Conservation (phyloP, 2,113 vertebrate genomes). For the Pelodiscus sinensis region DNA sequence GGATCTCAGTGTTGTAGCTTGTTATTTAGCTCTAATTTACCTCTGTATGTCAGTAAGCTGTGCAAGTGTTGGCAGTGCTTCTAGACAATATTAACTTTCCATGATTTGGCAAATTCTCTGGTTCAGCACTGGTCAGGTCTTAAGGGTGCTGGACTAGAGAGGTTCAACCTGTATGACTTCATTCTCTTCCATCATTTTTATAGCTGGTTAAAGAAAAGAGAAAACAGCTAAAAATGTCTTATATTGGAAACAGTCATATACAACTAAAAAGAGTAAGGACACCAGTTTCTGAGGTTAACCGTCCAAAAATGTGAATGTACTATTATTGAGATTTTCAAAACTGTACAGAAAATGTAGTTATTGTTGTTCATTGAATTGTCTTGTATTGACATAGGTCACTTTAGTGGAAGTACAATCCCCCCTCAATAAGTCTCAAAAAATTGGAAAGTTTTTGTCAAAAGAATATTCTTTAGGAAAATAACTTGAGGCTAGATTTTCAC, state of each 20-base stretch:
- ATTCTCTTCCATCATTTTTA: background rate
- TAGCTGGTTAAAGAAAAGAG: background rate
- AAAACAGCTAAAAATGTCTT: background rate
- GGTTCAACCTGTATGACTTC: background rate
- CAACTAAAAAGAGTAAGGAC: background rate
- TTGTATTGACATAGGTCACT: background rate
- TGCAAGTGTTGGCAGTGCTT: too few species aligned
- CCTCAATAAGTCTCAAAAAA: too few species aligned
- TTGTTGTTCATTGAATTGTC: background rate
- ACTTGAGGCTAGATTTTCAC: too few species aligned
- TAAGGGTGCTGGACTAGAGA: too few species aligned
- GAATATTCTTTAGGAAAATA: too few species aligned
- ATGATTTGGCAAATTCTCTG: too few species aligned
- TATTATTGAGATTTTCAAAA: background rate
- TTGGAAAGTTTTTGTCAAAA: too few species aligned
- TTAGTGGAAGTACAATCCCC: background rate
- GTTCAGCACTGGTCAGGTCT: too few species aligned
- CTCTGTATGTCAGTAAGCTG: too few species aligned
- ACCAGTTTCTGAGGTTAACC: background rate
- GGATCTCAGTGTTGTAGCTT: too few species aligned
- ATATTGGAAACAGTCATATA: background rate
- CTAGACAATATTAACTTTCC: too few species aligned
- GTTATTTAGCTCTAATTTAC: too few species aligned
- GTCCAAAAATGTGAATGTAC: background rate
- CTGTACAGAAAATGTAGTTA: background rate